A percentile compares a stretch with the other conserved stretches of the same genome.
phyloP scores from a whole-genome alignment of 2,113 vertebrate genomes.

The Sisor rabdophorus region DNA sequence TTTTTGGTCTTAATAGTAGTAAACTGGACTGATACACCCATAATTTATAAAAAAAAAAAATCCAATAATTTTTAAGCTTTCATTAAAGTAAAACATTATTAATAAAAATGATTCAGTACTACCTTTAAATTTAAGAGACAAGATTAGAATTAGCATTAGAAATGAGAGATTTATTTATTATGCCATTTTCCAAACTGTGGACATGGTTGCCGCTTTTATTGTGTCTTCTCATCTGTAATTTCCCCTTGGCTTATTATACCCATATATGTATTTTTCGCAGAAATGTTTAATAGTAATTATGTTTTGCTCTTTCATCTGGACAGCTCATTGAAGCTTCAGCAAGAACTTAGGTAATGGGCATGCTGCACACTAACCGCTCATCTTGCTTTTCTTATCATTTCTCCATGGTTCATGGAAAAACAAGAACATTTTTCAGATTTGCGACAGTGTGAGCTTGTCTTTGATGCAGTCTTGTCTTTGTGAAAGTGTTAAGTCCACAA shows the following conservation, averaged over 20 bases:
- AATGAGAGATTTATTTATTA: not conserved
- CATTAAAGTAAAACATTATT: not conserved
- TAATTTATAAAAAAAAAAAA: no score
- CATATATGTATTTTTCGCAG: conserved; percentile 13
- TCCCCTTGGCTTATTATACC: conserved; percentile 1
- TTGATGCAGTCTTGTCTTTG: not conserved
- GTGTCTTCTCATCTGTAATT: not conserved
- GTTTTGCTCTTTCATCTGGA: conserved; percentile 54
- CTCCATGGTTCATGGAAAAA: conserved; percentile 16
- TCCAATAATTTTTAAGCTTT: not conserved
- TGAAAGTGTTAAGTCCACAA: not conserved
- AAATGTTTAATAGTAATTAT: conserved; percentile 34
- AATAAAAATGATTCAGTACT: not conserved
- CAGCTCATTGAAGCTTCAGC: conserved; percentile 79
- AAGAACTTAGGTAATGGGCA: conserved; percentile 71
- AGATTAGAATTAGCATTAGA: not conserved
- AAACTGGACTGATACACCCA: not conserved
- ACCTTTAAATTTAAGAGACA: not conserved
- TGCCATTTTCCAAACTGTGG: conserved; percentile 1
- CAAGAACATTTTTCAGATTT: conserved; percentile 21
- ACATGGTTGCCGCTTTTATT: not conserved
- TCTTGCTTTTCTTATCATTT: conserved; percentile 33
- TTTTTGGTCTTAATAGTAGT: not conserved
- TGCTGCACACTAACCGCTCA: conserved; percentile 53
- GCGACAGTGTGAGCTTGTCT: conserved; percentile 3